Conservation (phyloP, 2,888 invertebrate species). For the Frankliniella intonsa region DNA sequence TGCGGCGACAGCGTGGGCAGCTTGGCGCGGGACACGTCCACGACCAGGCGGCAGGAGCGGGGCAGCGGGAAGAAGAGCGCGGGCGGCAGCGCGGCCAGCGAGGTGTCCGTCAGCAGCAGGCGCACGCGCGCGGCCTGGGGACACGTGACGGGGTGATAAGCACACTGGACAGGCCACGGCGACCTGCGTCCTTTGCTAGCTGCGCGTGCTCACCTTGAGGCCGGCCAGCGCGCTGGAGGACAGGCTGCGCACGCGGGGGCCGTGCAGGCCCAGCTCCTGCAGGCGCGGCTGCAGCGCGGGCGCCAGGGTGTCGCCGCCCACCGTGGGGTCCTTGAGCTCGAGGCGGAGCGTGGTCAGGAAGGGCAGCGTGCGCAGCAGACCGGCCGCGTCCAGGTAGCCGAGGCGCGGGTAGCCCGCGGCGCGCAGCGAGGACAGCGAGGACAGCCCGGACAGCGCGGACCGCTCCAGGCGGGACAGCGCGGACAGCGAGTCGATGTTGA, state of each 20-base stretch:
- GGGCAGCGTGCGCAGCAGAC: conserved; percentile 69
- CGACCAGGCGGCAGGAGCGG: conserved; percentile 70
- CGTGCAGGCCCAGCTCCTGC: conserved; percentile 67
- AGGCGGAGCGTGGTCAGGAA: conserved; percentile 72
- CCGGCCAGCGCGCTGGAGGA: conserved; percentile 81
- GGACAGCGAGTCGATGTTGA: conserved; percentile 63
- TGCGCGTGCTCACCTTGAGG: conserved; percentile 50
- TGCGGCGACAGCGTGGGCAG: conserved; percentile 72
- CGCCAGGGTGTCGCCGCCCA: conserved; percentile 77
- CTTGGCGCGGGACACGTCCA: conserved; percentile 75
- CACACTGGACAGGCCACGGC: too few relatives aligned
- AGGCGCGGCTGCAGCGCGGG: conserved; percentile 73
- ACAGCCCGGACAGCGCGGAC: conserved; percentile 67
- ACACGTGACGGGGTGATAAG: background rate
- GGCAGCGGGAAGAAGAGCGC: conserved; percentile 83
- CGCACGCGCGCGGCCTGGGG: background rate
- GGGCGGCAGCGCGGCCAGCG: conserved; percentile 69
- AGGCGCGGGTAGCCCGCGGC: conserved; percentile 73
- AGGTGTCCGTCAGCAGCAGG: conserved; percentile 74
- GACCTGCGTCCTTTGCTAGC: background rate
- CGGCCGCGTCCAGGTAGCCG: conserved; percentile 81
- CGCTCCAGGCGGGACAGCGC: conserved; percentile 75
- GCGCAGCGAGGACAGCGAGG: conserved; percentile 63
- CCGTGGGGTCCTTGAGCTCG: conserved; percentile 77
- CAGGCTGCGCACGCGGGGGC: conserved; percentile 67